Evolutionary conservation across 1,140 invertebrate genomes (phyloP).

Genomic region (Hylyphantes graminicola): DNA sequence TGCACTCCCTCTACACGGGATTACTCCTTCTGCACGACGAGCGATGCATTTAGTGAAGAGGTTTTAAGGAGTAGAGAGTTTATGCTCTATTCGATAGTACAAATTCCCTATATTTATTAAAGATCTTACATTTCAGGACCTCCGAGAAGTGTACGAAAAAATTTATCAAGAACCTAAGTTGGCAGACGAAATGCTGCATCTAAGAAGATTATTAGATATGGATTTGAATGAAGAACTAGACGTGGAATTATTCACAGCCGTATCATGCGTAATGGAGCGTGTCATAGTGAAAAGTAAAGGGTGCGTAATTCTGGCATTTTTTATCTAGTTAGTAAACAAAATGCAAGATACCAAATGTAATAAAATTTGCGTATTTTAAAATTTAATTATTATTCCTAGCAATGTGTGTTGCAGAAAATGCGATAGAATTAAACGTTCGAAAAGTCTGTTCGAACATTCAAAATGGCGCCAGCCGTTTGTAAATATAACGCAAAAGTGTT

Average conservation of each 20-base stretch:
- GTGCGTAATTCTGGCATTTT: neutral
- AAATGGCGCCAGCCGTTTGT: no score
- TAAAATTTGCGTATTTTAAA: no score
- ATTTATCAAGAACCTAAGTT: neutral
- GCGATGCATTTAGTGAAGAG: neutral
- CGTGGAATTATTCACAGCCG: neutral
- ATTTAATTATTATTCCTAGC: no score
- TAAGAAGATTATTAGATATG: constrained; percentile 28
- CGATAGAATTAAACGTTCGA: no score
- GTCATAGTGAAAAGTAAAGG: constrained; percentile 31
- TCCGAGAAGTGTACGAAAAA: constrained; percentile 25
- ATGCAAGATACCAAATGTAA: no score
- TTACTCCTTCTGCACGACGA: no score
- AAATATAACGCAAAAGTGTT: no score
- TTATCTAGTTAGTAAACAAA: neutral
- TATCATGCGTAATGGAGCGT: constrained; percentile 42
- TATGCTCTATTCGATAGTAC: neutral
- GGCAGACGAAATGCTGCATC: constrained; percentile 15
- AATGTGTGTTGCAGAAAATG: no score
- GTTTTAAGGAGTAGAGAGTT: neutral
- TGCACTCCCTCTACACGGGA: no score
- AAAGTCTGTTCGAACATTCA: no score
- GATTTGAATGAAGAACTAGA: constrained; percentile 13
- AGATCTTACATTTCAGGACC: constrained; percentile 19
- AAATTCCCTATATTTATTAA: neutral